Evolutionary conservation across 2,113 vertebrate species (phyloP).

Genomic region (Halcyon malimbica): DNA sequence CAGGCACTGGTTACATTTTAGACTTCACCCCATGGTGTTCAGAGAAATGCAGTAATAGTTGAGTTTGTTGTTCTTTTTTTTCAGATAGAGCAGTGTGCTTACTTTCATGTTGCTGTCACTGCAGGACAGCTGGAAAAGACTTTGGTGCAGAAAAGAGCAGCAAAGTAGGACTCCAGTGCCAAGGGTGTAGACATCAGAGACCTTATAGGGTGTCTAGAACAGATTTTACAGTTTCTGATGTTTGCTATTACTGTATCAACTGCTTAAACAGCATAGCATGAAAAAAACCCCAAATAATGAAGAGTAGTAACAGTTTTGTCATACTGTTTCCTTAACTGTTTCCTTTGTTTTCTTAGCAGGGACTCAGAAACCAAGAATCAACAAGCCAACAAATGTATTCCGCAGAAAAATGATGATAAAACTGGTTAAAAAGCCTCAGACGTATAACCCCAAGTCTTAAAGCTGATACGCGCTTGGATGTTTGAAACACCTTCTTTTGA

Average conservation of each 20-base stretch:
- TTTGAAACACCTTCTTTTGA: neutral
- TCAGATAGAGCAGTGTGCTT: neutral
- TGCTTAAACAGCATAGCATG: neutral
- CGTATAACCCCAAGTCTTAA: neutral
- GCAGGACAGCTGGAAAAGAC: neutral
- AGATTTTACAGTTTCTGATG: neutral
- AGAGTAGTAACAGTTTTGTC: neutral
- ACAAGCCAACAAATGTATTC: neutral
- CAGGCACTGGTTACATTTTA: neutral
- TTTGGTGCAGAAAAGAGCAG: neutral
- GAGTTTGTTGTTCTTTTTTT: no score
- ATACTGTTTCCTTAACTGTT: neutral
- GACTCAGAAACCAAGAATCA: neutral
- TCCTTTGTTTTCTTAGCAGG: constrained; percentile 55
- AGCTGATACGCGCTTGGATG: neutral
- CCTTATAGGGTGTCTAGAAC: neutral
- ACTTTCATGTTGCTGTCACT: neutral
- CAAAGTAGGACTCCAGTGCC: neutral
- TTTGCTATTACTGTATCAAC: neutral
- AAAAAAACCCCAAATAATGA: neutral
- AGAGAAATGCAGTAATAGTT: neutral
- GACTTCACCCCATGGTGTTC: neutral
- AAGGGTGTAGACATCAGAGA: neutral
- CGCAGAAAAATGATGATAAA: constrained; percentile 30
- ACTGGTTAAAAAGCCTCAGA: constrained; percentile 8